These are phyloP conservation scores for Craniophora ligustri DNA, from an alignment of 2,888 invertebrate genomes.

Conservation along the genomic window DNA sequence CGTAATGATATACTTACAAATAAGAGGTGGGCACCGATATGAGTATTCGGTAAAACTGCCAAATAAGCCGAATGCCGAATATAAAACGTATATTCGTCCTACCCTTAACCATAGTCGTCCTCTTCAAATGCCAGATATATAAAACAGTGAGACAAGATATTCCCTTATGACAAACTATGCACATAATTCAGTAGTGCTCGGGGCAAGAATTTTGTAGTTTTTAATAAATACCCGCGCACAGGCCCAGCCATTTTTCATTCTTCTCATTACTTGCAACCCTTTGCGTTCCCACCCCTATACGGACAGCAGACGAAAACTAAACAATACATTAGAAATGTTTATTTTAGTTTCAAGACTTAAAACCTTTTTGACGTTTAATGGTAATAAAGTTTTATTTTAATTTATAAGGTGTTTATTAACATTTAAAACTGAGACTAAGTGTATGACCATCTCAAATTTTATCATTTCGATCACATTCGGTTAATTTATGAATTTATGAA, in stretches of 20 bases:
- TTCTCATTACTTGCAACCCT: slow-evolving; percentile 76
- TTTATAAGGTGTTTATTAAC: too few relatives aligned
- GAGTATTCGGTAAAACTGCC: not conserved
- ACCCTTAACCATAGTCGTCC: not conserved
- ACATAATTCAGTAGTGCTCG: slow-evolving; percentile 37
- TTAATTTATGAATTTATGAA: too few relatives aligned
- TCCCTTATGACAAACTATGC: slow-evolving; percentile 21
- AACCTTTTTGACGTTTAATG: too few relatives aligned
- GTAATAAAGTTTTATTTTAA: too few relatives aligned
- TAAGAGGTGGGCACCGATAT: not conserved
- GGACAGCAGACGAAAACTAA: slow-evolving; percentile 50
- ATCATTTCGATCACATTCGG: too few relatives aligned
- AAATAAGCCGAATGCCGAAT: not conserved
- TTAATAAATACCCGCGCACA: slow-evolving; percentile 75
- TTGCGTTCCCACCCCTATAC: slow-evolving; percentile 77
- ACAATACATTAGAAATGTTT: slow-evolving; percentile 72
- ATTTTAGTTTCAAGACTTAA: slow-evolving; percentile 34
- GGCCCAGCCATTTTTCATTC: slow-evolving; percentile 82
- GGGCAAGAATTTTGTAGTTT: slow-evolving; percentile 68
- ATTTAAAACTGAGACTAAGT: too few relatives aligned
- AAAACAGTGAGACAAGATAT: slow-evolving; percentile 4
- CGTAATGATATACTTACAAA: too few relatives aligned
- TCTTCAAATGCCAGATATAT: not conserved
- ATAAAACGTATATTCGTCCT: not conserved
- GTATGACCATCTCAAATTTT: too few relatives aligned